Evolutionary conservation across 2,797 vertebrate genomes (phyloP).

Genomic region (Rhabdophis nuchalis): DNA sequence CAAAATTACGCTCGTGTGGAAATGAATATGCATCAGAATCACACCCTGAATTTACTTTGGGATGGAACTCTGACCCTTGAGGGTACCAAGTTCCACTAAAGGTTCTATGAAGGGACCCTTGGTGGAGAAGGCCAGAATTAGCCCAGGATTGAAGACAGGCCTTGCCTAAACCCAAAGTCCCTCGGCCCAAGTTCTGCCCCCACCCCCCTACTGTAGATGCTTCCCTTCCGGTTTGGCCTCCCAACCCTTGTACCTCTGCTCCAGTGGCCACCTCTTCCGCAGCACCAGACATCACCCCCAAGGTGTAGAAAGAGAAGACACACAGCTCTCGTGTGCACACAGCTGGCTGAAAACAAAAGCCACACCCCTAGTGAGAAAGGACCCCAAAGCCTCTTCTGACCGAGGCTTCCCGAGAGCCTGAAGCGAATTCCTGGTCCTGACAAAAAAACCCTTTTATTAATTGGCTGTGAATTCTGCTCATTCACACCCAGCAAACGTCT

Average conservation of each 20-base stretch:
- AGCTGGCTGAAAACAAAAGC: constrained; percentile 77
- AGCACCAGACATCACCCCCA: constrained; percentile 97
- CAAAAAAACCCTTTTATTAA: too few species aligned
- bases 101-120: background rate
- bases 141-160: background rate
- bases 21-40: background rate
- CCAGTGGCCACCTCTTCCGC: constrained; percentile 97
- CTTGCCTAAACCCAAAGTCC: background rate
- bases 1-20: too few species aligned
- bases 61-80: too few species aligned
- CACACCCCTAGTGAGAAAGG: constrained; percentile 5
- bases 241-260: constrained; percentile 80
- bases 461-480: too few species aligned
- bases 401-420: too few species aligned
- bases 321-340: constrained; percentile 97
- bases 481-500: too few species aligned
- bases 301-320: constrained; percentile 97
- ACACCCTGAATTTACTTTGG: background rate
- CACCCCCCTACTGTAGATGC: background rate
- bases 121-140: background rate
- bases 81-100: background rate
- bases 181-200: background rate
- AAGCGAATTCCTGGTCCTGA: too few species aligned
- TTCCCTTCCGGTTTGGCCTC: accelerated
- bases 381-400: background rate